These are phyloP conservation scores for Mimas tiliae DNA, from an alignment of 2,888 invertebrate species.

Conservation along the genomic window DNA sequence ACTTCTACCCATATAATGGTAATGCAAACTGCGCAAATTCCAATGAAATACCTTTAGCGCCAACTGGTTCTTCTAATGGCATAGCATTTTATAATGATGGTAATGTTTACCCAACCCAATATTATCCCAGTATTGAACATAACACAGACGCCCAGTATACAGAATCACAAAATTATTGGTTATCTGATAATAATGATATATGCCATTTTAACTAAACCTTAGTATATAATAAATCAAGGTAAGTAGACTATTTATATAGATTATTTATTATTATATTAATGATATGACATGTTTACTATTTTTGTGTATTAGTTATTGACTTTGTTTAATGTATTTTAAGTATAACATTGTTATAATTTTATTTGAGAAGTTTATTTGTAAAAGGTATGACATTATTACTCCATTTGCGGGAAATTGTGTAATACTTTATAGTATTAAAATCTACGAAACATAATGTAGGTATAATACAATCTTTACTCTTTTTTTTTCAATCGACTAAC, in stretches of 20 bases:
- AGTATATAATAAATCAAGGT: not conserved
- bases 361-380: slow-evolving; percentile 26
- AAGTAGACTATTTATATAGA: not conserved
- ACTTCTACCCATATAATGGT: slow-evolving; percentile 3
- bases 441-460: not conserved
- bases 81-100: slow-evolving; percentile 39
- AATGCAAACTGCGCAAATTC: not conserved
- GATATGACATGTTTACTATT: slow-evolving; percentile 10
- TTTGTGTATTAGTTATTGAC: slow-evolving; percentile 9
- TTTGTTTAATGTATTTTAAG: not conserved
- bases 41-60: not conserved
- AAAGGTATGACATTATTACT: not conserved
- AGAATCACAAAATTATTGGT: slow-evolving; percentile 24
- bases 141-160: not conserved
- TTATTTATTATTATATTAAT: slow-evolving; percentile 14
- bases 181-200: slow-evolving; percentile 4
- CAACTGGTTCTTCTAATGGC: slow-evolving; percentile 19
- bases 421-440: not conserved
- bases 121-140: slow-evolving; percentile 46
- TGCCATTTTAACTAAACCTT: not conserved
- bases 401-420: not conserved
- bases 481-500: slow-evolving; percentile 5
- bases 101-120: slow-evolving; percentile 53
- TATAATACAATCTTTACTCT: not conserved
- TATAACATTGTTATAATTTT: slow-evolving; percentile 10